phyloP scores from a whole-genome alignment of 37 sponge, comb jelly and placozoan species.

The Bolinopsis microptera region DNA sequence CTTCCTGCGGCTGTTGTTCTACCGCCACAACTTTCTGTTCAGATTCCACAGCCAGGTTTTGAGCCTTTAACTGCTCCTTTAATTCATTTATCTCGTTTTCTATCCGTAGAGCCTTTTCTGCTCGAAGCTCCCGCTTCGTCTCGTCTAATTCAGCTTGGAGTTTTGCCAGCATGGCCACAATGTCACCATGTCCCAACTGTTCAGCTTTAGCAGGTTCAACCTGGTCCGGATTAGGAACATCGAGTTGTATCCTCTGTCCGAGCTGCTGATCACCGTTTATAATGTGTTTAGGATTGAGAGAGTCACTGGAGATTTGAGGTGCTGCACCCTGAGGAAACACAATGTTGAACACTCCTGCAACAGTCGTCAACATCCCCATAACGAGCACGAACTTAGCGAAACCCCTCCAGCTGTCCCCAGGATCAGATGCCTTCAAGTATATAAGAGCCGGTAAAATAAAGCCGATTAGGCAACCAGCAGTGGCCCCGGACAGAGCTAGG shows the following conservation, averaged over 20 bases:
- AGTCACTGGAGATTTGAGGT: background rate
- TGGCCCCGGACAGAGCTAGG: conserved; percentile 66
- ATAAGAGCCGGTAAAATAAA: conserved; percentile 77
- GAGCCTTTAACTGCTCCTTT: conserved; percentile 38
- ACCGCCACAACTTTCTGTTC: background rate
- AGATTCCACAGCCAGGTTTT: background rate
- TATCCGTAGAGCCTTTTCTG: conserved; percentile 43
- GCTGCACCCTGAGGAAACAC: background rate
- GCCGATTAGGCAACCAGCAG: conserved; percentile 74
- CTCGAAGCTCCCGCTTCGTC: conserved; percentile 41
- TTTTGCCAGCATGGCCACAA: conserved; percentile 6
- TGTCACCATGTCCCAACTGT: background rate
- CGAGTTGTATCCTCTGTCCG: background rate
- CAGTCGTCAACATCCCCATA: conserved; percentile 4
- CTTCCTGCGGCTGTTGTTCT: background rate
- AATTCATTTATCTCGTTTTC: conserved; percentile 54
- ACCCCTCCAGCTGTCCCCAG: background rate
- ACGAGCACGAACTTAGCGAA: conserved; percentile 33
- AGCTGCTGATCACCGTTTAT: background rate
- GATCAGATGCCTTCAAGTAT: conserved; percentile 71
- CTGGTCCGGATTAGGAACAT: background rate
- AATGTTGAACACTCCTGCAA: background rate
- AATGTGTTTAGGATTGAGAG: conserved; percentile 2
- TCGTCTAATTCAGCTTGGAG: conserved; percentile 60
- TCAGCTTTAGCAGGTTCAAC: background rate